Evolutionary conservation across 2,888 invertebrate genomes (phyloP), one percentile per base, ranked within the genome.

Genomic region (Troides aeacus): DNA sequence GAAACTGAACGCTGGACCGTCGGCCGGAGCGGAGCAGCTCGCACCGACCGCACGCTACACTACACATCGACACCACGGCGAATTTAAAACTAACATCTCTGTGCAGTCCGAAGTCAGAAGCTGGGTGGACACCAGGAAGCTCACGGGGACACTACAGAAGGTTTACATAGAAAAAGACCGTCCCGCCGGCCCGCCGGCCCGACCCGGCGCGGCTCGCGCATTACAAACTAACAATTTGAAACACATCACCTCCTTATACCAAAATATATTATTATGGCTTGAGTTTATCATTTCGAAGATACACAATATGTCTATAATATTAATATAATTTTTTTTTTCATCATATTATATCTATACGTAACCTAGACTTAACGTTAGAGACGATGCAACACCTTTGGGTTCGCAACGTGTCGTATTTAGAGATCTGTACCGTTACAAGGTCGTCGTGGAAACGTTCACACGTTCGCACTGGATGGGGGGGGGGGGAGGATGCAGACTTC

Each of bases 181-280:
- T n/a, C 17, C 53, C 53, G 53, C 53, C 53, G 21, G 21, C 17
- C 53, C 53, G 53, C 53, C 53, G 21, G 21, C 21, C 1, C 21
- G 15, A 53, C 6, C n/a, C 83, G 77, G 85, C 83, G 85, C 85
- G 77, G 85, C 83, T 85, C 85, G 64, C 71, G 79, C 80, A 61
- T 65, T 66, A 69, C 81, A 73, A 85, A 86, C 85, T 84, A 87
- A 82, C 76, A 85, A 84, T 82, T 86, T 85, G 17, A 17, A 80
- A 82, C 71, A 77, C 80, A 80, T 85, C 79, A 86, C 80, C 81
- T 84, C 81, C 89, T 91, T 91, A 92, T 92, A 90, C 92, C 92
- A 92, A 92, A 92, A 92, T 92, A 92, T 90, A 90, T 92, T 90
- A 91, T 92, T 92, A 92, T 92, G 92, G 92, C 92, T 89, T 86